phyloP scores from a whole-genome alignment of 2,888 invertebrate species.

The Chloroclystis v-ata region DNA sequence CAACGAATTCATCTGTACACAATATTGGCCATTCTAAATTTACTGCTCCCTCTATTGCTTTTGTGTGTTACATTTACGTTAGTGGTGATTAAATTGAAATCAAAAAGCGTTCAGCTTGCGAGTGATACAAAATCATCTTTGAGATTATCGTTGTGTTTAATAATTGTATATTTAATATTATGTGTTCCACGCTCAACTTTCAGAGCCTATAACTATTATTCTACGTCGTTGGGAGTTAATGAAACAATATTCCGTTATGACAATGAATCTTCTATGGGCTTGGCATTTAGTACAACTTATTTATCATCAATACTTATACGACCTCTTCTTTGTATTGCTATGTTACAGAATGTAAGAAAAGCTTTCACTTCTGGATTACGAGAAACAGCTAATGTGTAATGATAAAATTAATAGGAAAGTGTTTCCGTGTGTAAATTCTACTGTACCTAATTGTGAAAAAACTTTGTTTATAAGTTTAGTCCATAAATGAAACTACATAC shows the following conservation, averaged over 20 bases:
- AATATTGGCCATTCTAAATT: conserved; percentile 60
- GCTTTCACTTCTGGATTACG: conserved; percentile 45
- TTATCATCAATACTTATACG: conserved; percentile 45
- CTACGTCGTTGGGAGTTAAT: conserved; percentile 38
- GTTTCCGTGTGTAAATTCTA: neutral
- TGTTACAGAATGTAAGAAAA: conserved; percentile 46
- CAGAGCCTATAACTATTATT: conserved; percentile 51
- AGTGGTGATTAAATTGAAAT: conserved; percentile 52
- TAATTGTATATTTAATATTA: conserved; percentile 49
- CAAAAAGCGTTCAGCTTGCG: conserved; percentile 35
- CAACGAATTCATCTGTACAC: conserved; percentile 66
- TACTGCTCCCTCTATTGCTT: conserved; percentile 58
- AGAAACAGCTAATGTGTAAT: conserved; percentile 36
- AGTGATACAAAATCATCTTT: conserved; percentile 51
- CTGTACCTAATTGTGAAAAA: too few relatives aligned
- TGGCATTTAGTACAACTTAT: conserved; percentile 49
- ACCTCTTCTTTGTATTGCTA: conserved; percentile 38
- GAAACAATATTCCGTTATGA: conserved; percentile 38
- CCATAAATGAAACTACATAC: too few relatives aligned
- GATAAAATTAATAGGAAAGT: neutral
- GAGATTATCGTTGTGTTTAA: conserved; percentile 60
- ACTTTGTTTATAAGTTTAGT: too few relatives aligned
- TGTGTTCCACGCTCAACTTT: conserved; percentile 59
- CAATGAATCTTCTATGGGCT: conserved; percentile 39
- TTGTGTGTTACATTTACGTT: conserved; percentile 47